A percentile compares a stretch with the other conserved stretches of the same genome.
Evolutionary conservation across 2,888 invertebrate genomes (phyloP).

Genomic region (Diarsia dahlii): DNA sequence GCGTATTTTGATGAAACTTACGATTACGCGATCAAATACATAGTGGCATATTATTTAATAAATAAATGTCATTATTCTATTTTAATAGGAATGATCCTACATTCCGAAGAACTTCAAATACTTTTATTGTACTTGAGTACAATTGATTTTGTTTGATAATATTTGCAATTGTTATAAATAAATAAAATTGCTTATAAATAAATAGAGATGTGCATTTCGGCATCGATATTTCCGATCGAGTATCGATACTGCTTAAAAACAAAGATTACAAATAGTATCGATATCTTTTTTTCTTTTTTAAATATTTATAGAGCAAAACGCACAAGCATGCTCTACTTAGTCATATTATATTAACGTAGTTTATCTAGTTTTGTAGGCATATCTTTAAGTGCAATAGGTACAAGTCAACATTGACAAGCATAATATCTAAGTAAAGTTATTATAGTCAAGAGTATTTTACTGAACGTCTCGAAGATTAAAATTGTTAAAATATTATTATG

Average conservation of each 20-base stretch:
- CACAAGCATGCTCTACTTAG: constrained; percentile 81
- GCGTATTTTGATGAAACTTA: constrained; percentile 2
- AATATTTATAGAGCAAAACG: constrained; percentile 76
- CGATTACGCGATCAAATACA: constrained; percentile 45
- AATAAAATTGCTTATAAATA: constrained; percentile 18
- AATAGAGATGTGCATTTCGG: constrained; percentile 36
- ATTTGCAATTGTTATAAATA: constrained; percentile 30
- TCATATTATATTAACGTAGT: constrained; percentile 77
- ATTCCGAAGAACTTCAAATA: constrained; percentile 13
- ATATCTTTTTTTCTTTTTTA: constrained; percentile 45
- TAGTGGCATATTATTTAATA: constrained; percentile 37
- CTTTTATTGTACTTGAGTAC: constrained; percentile 31
- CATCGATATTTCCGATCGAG: constrained; percentile 51
- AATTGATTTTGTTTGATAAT: constrained; percentile 33
- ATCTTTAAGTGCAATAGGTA: constrained; percentile 83
- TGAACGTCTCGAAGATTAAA: constrained; percentile 45
- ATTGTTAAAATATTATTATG: constrained; percentile 61
- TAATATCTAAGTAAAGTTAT: constrained; percentile 63
- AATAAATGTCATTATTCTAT: constrained; percentile 24
- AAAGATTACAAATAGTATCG: constrained; percentile 64
- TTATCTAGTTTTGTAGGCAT: constrained; percentile 68
- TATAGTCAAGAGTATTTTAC: constrained; percentile 54
- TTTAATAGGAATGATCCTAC: constrained; percentile 4
- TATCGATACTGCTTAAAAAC: constrained; percentile 60
- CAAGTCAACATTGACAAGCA: constrained; percentile 82